A percentile compares a stretch with the other conserved stretches of the same genome.
Conservation (phyloP, 2,888 invertebrate genomes). For the Endotricha flammealis region DNA sequence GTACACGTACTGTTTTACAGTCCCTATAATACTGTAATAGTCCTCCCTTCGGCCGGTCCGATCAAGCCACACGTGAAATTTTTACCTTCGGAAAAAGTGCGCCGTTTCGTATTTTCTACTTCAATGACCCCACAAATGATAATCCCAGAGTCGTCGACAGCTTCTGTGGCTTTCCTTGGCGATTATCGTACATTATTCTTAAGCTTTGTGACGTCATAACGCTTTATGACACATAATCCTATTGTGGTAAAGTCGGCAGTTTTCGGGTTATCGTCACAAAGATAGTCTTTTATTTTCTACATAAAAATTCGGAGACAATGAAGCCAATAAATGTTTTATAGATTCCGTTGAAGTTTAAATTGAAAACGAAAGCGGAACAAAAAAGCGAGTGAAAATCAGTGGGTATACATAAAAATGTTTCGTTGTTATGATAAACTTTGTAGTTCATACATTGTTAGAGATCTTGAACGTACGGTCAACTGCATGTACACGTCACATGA, state of each 20-base stretch:
- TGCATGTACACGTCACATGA: too few relatives aligned
- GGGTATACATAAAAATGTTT: too few relatives aligned
- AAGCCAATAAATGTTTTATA: slow-evolving; percentile 3
- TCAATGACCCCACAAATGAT: slow-evolving; percentile 3
- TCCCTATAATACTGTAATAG: too few relatives aligned
- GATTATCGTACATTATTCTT: slow-evolving; percentile 9
- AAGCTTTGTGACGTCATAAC: slow-evolving; percentile 10
- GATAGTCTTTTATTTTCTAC: slow-evolving; percentile 1
- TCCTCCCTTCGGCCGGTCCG: too few relatives aligned
- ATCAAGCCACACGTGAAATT: background rate
- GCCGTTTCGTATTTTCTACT: slow-evolving; percentile 1
- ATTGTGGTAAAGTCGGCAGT: slow-evolving; percentile 9
- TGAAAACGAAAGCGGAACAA: slow-evolving; percentile 2
- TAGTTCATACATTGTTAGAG: too few relatives aligned
- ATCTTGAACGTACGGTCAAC: too few relatives aligned
- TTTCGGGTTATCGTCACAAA: slow-evolving; percentile 6
- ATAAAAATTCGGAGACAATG: slow-evolving; percentile 1
- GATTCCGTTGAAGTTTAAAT: background rate
- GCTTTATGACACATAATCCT: slow-evolving; percentile 10
- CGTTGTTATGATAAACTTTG: too few relatives aligned
- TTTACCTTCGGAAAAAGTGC: background rate
- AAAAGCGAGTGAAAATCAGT: too few relatives aligned
- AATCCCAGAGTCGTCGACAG: background rate
- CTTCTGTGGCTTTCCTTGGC: slow-evolving; percentile 6
- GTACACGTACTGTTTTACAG: too few relatives aligned